Base-by-base conservation (phyloP, 2,888 invertebrate genomes). In the Orthonychiurus folsomi region DNA sequence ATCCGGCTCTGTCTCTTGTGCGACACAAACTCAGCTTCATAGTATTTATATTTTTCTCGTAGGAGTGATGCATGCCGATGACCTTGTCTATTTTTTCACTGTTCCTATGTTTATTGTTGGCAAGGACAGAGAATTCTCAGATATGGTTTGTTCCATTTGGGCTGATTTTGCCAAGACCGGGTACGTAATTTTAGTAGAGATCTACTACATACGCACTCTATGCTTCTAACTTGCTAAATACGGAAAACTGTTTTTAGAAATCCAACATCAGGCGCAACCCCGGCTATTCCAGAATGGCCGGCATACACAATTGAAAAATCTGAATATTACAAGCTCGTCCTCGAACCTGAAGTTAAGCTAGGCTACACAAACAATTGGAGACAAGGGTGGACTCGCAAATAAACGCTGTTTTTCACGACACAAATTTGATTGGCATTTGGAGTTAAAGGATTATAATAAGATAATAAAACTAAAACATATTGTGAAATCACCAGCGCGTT, bases 11-110 rank as follows among this genome's bases (percentile, higher is more conserved):
- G n/a, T n/a, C n/a, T n/a, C n/a, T n/a, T n/a, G n/a, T n/a, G n/a
- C n/a, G n/a, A n/a, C n/a, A n/a, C n/a, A n/a, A n/a, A n/a, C n/a
- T n/a, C n/a, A n/a, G n/a, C n/a, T n/a, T n/a, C n/a, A n/a, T n/a
- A n/a, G n/a, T n/a, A n/a, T n/a, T n/a, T n/a, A n/a, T n/a, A n/a
- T n/a, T n/a, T n/a, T n/a, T n/a, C n/a, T n/a, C n/a, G n/a, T n/a
- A n/a, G n/a, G n/a, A n/a, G n/a, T 48, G 48, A 63, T 61, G 50
- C 70, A 70, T 55, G 70, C 66, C 26, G 70, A 70, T 59, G 70
- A 70, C 25, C 55, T 70, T 2, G 61, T 66, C 1, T 68, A 69
- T 63, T 63, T 67, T 15, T 64, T 61, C 58, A 64, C 61, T 12
- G 18, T 64, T n/a, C 64, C 64, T 1, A 58, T 59, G 37, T 26